Base-by-base conservation (phyloP, 2,888 invertebrate genomes). In the Julus scandinavius region DNA sequence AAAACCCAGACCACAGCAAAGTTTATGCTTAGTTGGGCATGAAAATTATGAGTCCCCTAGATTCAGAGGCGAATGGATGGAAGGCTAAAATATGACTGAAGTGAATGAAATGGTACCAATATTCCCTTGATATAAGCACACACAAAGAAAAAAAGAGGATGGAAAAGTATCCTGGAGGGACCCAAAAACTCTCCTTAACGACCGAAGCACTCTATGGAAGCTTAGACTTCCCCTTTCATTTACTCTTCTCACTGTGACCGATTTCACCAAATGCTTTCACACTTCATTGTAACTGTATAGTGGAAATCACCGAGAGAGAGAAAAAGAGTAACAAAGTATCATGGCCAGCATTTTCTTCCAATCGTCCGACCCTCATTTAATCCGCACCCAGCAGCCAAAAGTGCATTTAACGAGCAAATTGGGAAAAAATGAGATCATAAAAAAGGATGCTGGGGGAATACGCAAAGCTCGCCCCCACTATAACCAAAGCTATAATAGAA, bases 341-440 rank as follows among this genome's bases (percentile, higher is more conserved):
- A 80, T 80, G 80, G 80, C 80, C 80, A 80, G 80, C 80, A 80
- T 80, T 80, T 80, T 38, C 80, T 80, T 80, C 80, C 80, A 80
- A 80, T 80, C 80, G 80, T 80, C 80, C 80, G 80, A 80, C 80
- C 80, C 80, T 80, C 80, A 80, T 80, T 80, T 80, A 80, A 80
- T 80, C 80, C 15, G 80, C 80, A 40, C 80, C 80, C 80, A 80
- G 80, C 80, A 80, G 80, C 80, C 80, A 80, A 38, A 80, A 80
- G 80, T 80, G 80, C 80, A 80, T 80, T 80, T 80, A 80, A 80
- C 80, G 80, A 80, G 80, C 80, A 80, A 80, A 80, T 80, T 80
- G 80, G 80, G 80, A 80, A 80, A 80, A 80, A 80, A 80, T 80
- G 80, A 38, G 80, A 80, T 80, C 80, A 80, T 80, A 80, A 80